Evolutionary conservation across 2,888 invertebrate genomes (phyloP).

Genomic region (Acronicta leporina): DNA sequence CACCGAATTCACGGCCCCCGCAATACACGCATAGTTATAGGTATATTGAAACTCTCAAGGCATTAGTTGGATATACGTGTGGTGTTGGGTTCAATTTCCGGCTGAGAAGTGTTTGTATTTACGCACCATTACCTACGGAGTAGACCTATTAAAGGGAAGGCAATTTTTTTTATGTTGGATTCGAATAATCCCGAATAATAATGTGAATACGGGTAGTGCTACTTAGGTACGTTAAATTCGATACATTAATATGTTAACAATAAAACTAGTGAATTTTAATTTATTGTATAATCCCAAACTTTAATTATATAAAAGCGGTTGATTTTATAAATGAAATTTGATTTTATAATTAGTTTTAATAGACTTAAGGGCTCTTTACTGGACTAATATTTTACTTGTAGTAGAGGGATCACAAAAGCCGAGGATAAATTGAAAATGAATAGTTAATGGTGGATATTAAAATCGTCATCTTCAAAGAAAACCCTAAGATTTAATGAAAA

Average conservation of each 20-base stretch:
- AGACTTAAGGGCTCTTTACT: no score
- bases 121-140: conserved; percentile 66
- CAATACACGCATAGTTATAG: conserved; percentile 3
- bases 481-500: no score
- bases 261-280: conserved; percentile 4
- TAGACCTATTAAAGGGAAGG: conserved; percentile 59
- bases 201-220: not conserved
- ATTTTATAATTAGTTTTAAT: not conserved
- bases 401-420: no score
- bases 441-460: no score
- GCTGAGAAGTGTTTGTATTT: conserved; percentile 64
- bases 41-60: conserved; percentile 35
- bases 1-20: no score
- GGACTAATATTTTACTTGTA: no score
- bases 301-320: not conserved
- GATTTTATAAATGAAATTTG: not conserved
- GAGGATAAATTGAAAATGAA: no score
- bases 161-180: conserved; percentile 46
- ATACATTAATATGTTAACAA: conserved; percentile 4
- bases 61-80: conserved; percentile 38
- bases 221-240: not conserved
- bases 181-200: conserved; percentile 19
- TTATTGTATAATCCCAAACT: not conserved
- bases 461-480: no score
- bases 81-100: conserved; percentile 68